Conservation (phyloP, 2,797 vertebrate species). For the Pangasius mekongensis region DNA sequence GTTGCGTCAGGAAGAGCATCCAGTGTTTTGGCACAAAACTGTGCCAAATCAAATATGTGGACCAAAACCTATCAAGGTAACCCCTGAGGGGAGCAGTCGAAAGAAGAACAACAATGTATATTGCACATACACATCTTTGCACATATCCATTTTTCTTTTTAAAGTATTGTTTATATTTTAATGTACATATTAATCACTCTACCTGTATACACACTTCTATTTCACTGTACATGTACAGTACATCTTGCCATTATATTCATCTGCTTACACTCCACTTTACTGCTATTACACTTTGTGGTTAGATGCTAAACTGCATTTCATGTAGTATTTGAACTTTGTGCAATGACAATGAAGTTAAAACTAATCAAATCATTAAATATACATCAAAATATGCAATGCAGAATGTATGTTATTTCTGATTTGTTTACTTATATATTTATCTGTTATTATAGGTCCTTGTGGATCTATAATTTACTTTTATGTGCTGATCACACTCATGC, state of each 20-base stretch:
- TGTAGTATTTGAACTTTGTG: not conserved
- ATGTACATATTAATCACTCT: not conserved
- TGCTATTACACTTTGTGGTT: not conserved
- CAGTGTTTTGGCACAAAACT: no score
- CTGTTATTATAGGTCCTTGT: not conserved
- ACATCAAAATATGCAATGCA: not conserved
- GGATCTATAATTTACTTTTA: not conserved
- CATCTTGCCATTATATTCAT: not conserved
- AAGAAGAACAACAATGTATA: not conserved
- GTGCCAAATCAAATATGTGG: no score
- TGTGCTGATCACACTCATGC: not conserved
- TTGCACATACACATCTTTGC: not conserved
- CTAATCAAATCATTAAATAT: not conserved
- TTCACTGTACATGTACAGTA: not conserved
- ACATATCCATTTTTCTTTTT: not conserved
- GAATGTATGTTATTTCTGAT: not conserved
- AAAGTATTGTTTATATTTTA: not conserved
- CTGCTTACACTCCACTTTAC: not conserved
- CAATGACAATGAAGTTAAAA: not conserved
- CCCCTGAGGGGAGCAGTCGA: no score
- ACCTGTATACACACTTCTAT: not conserved
- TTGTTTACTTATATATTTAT: not conserved
- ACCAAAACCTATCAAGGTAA: no score
- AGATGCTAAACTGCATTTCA: not conserved
- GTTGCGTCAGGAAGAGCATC: no score